A percentile compares a stretch with the other conserved stretches of the same genome.
Evolutionary conservation across 2,113 vertebrate genomes (phyloP).

Genomic region (Nycticorax nycticorax): DNA sequence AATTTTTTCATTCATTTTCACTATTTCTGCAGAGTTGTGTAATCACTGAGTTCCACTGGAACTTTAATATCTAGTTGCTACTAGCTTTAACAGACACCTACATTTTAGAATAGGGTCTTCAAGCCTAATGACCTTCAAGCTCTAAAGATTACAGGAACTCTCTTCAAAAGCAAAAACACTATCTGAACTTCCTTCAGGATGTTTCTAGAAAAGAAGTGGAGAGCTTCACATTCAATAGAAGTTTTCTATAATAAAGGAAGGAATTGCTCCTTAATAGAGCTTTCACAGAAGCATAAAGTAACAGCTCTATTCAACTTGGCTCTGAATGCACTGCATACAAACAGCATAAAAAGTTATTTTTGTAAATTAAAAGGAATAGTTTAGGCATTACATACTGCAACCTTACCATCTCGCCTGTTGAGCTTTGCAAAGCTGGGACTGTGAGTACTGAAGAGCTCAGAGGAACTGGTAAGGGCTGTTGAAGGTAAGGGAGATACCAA

Average conservation of each 20-base stretch:
- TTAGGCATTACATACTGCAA: not conserved
- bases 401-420: constrained; percentile 89
- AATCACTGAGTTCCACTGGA: not conserved
- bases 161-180: not conserved
- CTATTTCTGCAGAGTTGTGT: not conserved
- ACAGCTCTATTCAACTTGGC: not conserved
- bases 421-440: constrained; percentile 87
- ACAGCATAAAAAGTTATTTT: not conserved
- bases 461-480: constrained; percentile 90
- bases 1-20: not conserved
- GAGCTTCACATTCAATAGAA: not conserved
- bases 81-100: not conserved
- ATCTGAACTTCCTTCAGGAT: not conserved
- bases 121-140: not conserved
- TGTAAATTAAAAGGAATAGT: not conserved
- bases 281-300: not conserved
- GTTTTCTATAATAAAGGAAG: not conserved
- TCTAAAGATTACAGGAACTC: not conserved
- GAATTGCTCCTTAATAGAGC: not conserved
- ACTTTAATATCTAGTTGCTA: not conserved
- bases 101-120: not conserved
- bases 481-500: constrained; percentile 81
- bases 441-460: constrained; percentile 79
- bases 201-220: not conserved
- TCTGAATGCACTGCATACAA: not conserved